Evolutionary conservation across 2,888 invertebrate species (phyloP).

Genomic region (Drosophila longiperda): DNA sequence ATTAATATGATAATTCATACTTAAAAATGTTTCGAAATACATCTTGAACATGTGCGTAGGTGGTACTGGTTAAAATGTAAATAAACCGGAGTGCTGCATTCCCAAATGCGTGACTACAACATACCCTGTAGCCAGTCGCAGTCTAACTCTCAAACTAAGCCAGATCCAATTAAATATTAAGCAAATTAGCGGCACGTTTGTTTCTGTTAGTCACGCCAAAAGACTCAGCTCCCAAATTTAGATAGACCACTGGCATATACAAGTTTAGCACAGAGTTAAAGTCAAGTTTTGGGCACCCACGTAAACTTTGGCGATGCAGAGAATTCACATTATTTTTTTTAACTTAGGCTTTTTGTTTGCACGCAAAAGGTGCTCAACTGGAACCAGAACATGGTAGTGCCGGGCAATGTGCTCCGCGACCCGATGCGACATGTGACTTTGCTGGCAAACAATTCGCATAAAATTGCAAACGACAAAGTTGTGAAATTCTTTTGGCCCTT

Average conservation of each 20-base stretch:
- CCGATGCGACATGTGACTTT: conserved; percentile 48
- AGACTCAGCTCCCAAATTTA: conserved; percentile 4
- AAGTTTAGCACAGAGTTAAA: conserved; percentile 17
- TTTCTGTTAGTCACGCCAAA: not conserved
- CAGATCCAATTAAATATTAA: conserved; percentile 4
- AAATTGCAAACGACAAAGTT: conserved; percentile 23
- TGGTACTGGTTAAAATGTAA: conserved; percentile 9
- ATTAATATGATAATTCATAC: not conserved
- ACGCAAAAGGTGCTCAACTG: conserved; percentile 53
- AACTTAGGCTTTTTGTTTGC: conserved; percentile 12
- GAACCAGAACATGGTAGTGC: conserved; percentile 30
- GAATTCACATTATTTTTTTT: conserved; percentile 2
- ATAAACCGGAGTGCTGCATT: not conserved
- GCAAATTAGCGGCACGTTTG: not conserved
- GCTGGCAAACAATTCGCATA: conserved; percentile 42
- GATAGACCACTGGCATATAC: conserved; percentile 1
- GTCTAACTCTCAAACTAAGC: not conserved
- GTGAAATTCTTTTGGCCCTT: conserved; percentile 5
- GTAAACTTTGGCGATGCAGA: conserved; percentile 1
- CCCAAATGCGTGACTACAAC: not conserved
- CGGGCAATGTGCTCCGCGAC: conserved; percentile 8
- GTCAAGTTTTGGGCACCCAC: conserved; percentile 39
- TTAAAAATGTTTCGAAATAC: conserved; percentile 8
- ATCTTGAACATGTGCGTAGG: conserved; percentile 14
- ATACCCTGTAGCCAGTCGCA: not conserved